These are phyloP conservation scores for Rattus rattus DNA, from an alignment of 2,113 vertebrate genomes.

Conservation along the genomic window DNA sequence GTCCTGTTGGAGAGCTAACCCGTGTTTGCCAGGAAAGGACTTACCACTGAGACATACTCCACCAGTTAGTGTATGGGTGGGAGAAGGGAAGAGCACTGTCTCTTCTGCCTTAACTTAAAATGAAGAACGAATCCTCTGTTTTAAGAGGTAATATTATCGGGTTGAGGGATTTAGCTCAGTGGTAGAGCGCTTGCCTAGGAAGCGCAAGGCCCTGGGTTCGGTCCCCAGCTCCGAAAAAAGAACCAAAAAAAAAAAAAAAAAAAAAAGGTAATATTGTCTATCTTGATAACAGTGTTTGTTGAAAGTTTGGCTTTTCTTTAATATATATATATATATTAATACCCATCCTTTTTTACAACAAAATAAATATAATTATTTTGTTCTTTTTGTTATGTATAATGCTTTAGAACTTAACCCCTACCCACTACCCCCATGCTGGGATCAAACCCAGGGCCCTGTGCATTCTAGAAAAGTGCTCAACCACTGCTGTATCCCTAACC, in stretches of 20 bases:
- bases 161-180: no score
- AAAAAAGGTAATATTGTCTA: not conserved
- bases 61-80: not conserved
- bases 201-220: no score
- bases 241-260: no score
- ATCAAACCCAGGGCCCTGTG: not conserved
- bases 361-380: slow-evolving; percentile 35
- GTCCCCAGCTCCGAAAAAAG: no score
- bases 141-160: slow-evolving; percentile 29
- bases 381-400: slow-evolving; percentile 28
- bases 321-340: not conserved
- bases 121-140: slow-evolving; percentile 12
- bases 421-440: no score
- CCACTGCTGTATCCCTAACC: not conserved
- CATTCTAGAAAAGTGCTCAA: not conserved
- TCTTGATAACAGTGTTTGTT: not conserved
- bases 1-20: not conserved
- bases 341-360: slow-evolving; percentile 16
- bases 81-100: not conserved
- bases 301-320: not conserved
- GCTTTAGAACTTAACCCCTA: not conserved
- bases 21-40: not conserved
- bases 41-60: not conserved
- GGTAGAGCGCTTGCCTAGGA: no score
- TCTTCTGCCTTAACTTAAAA: slow-evolving; percentile 22